These are phyloP conservation scores for Platynereis dumerilii DNA, from an alignment of 2,888 invertebrate genomes.

Conservation along the genomic window DNA sequence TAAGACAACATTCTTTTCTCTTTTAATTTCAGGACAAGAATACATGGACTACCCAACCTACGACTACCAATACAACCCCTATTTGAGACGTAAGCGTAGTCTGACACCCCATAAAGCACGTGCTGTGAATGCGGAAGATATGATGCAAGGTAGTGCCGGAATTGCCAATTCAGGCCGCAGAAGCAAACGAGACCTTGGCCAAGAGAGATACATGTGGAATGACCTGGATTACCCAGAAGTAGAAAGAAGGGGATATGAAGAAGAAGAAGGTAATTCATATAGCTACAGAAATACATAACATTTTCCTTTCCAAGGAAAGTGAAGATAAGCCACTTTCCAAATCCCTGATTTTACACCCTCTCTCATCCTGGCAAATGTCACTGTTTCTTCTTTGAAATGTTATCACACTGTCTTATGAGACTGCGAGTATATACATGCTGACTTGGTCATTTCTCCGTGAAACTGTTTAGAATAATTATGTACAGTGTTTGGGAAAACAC, in stretches of 20 bases:
- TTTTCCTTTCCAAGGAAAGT: too few relatives aligned
- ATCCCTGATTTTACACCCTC: too few relatives aligned
- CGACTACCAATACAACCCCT: conserved; percentile 9
- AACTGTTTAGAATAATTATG: too few relatives aligned
- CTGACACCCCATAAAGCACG: background rate
- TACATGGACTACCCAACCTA: conserved; percentile 4
- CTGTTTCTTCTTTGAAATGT: too few relatives aligned
- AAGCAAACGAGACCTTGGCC: conserved; percentile 15
- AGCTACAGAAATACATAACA: too few relatives aligned
- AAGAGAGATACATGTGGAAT: background rate
- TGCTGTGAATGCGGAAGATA: conserved; percentile 15
- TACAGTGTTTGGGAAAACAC: too few relatives aligned
- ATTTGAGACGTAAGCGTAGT: background rate
- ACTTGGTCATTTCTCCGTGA: too few relatives aligned
- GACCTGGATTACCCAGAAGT: background rate
- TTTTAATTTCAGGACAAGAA: background rate
- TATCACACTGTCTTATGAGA: too few relatives aligned
- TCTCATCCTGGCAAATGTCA: too few relatives aligned
- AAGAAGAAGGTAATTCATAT: too few relatives aligned
- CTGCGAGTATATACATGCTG: too few relatives aligned
- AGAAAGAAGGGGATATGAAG: conserved; percentile 5
- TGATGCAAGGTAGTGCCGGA: conserved; percentile 8
- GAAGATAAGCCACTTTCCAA: too few relatives aligned
- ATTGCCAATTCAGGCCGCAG: background rate
- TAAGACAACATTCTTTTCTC: background rate